A percentile compares a stretch with the other conserved stretches of the same genome.
phyloP scores from a whole-genome alignment of 2,113 vertebrate genomes.

The Halcyon malimbica region DNA sequence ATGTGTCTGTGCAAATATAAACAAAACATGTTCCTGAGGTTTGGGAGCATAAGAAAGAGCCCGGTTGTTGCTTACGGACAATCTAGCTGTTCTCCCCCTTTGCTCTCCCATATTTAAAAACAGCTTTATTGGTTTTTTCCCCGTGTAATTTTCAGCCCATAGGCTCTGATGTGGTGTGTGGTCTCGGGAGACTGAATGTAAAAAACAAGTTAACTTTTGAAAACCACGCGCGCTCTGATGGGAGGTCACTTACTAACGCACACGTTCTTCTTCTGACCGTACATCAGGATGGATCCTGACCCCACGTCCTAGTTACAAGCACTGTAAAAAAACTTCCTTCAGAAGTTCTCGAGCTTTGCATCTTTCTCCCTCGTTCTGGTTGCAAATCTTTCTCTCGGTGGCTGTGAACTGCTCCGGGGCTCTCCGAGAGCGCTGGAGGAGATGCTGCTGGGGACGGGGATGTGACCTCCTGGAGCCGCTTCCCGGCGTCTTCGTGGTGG shows the following conservation, averaged over 20 bases:
- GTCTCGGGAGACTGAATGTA: conserved; percentile 48
- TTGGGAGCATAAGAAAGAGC: neutral
- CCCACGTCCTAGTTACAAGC: neutral
- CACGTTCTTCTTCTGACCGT: neutral
- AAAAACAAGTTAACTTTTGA: neutral
- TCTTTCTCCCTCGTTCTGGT: neutral
- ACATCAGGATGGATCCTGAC: neutral
- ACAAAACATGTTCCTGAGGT: neutral
- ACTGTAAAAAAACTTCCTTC: neutral
- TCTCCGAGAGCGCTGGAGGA: neutral
- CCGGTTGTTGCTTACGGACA: conserved; percentile 35
- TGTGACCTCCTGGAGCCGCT: neutral
- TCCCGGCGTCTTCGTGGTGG: neutral
- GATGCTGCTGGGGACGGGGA: neutral
- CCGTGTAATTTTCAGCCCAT: neutral
- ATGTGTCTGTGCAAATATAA: conserved; percentile 41
- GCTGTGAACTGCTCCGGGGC: neutral
- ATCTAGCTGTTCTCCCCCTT: neutral
- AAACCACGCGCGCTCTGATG: neutral
- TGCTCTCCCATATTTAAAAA: conserved; percentile 18
- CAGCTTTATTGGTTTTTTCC: neutral
- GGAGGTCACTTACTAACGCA: neutral
- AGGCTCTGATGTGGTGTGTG: neutral
- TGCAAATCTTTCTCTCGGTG: neutral
- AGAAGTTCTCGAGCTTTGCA: conserved; percentile 16